Evolutionary conservation across 2,797 vertebrate genomes (phyloP).

Genomic region (Thunnus albacares): DNA sequence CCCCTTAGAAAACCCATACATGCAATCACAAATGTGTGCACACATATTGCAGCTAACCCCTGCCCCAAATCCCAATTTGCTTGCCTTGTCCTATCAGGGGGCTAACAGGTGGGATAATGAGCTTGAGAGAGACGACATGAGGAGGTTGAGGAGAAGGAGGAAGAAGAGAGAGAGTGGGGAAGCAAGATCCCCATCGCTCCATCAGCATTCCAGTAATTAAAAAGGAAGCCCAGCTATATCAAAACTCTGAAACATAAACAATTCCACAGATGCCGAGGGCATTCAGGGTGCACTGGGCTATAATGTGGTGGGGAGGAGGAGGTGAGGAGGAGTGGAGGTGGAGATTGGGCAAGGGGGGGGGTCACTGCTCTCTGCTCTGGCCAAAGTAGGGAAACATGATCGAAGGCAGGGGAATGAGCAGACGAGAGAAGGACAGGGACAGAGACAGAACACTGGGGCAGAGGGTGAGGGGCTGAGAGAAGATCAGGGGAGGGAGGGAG

Average conservation of each 20-base stretch:
- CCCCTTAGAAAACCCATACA: conserved; percentile 5
- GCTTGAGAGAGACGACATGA: conserved; percentile 29
- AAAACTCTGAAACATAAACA: conserved; percentile 79
- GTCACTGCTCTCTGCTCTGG: conserved; percentile 44
- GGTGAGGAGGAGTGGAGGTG: conserved; percentile 2
- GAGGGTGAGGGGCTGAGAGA: conserved; percentile 50
- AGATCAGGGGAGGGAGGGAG: conserved; percentile 23
- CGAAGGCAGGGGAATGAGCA: conserved; percentile 66
- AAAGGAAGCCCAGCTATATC: conserved; percentile 66
- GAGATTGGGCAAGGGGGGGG: background rate
- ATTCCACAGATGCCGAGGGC: conserved; percentile 73
- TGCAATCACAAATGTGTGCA: conserved; percentile 31
- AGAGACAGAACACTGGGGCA: conserved; percentile 49
- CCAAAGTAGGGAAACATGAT: conserved; percentile 73
- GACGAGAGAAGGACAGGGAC: conserved; percentile 61
- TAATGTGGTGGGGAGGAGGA: conserved; percentile 18
- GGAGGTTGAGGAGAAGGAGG: conserved; percentile 14
- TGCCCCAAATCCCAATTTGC: conserved; percentile 39
- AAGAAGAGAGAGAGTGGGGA: background rate
- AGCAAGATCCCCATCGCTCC: conserved; percentile 56
- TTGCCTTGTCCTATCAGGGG: conserved; percentile 54
- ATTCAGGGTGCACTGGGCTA: conserved; percentile 38
- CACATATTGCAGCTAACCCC: conserved; percentile 32
- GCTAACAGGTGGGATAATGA: conserved; percentile 76
- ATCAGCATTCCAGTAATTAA: conserved; percentile 78